Evolutionary conservation across 2,113 vertebrate genomes (phyloP).

Genomic region (Montifringilla adamsi): DNA sequence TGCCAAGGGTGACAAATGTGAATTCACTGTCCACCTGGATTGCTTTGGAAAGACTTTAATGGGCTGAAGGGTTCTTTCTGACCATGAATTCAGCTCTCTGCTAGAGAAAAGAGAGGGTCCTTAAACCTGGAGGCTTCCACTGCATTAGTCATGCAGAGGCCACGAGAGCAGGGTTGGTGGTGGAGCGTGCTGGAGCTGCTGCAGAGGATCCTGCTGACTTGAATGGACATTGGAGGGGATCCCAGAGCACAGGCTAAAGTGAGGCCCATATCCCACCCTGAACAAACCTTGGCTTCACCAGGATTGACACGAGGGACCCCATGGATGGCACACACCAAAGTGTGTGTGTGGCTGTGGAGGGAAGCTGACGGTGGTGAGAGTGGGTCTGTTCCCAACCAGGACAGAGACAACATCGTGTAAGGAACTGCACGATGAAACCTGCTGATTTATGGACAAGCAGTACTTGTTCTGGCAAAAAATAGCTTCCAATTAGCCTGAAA

Average conservation of each 20-base stretch:
- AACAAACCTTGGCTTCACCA: not conserved
- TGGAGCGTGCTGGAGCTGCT: not conserved
- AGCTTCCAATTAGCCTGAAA: slow-evolving; percentile 44
- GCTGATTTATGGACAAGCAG: not conserved
- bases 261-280: not conserved
- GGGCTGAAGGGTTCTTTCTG: not conserved
- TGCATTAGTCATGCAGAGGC: not conserved
- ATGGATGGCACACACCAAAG: not conserved
- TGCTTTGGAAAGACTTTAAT: not conserved
- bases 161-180: not conserved
- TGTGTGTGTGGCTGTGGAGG: not conserved
- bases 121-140: not conserved
- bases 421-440: not conserved
- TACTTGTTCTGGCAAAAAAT: slow-evolving; percentile 11
- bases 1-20: not conserved
- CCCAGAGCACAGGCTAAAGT: not conserved
- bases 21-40: not conserved
- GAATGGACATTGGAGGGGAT: not conserved
- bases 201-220: not conserved
- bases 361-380: not conserved
- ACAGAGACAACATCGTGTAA: not conserved
- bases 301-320: not conserved
- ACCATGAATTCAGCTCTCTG: not conserved
- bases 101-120: not conserved
- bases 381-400: not conserved